Evolutionary conservation across 1,140 invertebrate genomes (phyloP).

Genomic region (Drosophila baimaii): DNA sequence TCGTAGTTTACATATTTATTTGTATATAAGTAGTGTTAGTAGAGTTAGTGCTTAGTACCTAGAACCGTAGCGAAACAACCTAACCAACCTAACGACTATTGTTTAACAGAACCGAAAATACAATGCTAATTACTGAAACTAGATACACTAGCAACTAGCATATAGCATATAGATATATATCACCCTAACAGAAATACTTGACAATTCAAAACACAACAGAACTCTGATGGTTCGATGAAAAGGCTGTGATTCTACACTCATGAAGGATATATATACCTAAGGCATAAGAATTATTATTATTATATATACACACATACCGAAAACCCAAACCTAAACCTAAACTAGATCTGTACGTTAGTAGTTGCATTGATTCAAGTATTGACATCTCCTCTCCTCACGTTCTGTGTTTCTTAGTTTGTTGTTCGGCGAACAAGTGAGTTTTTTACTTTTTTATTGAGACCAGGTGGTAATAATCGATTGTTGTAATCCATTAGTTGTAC

Average conservation of each 20-base stretch:
- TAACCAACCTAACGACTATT: slow-evolving; percentile 54
- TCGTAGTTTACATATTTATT: slow-evolving; percentile 70
- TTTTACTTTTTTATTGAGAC: slow-evolving; percentile 66
- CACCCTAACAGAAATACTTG: slow-evolving; percentile 69
- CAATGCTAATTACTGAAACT: slow-evolving; percentile 37
- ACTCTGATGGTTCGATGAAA: slow-evolving; percentile 70
- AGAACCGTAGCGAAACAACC: slow-evolving; percentile 53
- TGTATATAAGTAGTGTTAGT: slow-evolving; percentile 68
- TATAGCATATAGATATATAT: slow-evolving; percentile 50
- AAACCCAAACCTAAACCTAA: slow-evolving; percentile 20
- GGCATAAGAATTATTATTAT: slow-evolving; percentile 44
- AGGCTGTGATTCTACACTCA: slow-evolving; percentile 83
- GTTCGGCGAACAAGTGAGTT: slow-evolving; percentile 45
- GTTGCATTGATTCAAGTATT: slow-evolving; percentile 66
- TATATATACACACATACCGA: slow-evolving; percentile 42
- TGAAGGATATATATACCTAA: slow-evolving; percentile 77
- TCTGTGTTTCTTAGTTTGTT: slow-evolving; percentile 58
- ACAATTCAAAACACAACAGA: slow-evolving; percentile 73
- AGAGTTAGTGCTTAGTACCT: slow-evolving; percentile 20
- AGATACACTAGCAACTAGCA: slow-evolving; percentile 45
- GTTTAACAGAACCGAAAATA: slow-evolving; percentile 59
- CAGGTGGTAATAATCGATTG: slow-evolving; percentile 45
- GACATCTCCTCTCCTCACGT: slow-evolving; percentile 34
- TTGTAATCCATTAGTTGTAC: slow-evolving; percentile 66
- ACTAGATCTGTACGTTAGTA: slow-evolving; percentile 39